Evolutionary conservation across 2,797 vertebrate species (phyloP).

Genomic region (Sandelia bainsii): DNA sequence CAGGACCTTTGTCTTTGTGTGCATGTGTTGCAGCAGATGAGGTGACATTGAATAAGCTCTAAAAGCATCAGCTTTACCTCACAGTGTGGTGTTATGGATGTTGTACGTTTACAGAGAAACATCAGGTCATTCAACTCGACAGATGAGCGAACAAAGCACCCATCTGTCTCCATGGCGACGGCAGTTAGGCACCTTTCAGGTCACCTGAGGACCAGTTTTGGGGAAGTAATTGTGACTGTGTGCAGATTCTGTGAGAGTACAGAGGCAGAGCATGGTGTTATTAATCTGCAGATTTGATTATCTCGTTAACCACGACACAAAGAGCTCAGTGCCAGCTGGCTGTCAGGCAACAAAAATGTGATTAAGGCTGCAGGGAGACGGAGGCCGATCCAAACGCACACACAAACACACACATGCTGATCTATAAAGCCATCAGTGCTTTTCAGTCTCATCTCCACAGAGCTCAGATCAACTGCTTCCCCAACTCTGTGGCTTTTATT

Average conservation of each 20-base stretch:
- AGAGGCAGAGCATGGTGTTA: slow-evolving; percentile 22
- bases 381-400: slow-evolving; percentile 11
- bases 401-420: slow-evolving; percentile 3
- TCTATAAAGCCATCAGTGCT: slow-evolving; percentile 5
- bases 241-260: slow-evolving; percentile 23
- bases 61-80: no score
- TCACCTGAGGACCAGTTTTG: slow-evolving; percentile 6
- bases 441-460: slow-evolving; percentile 2
- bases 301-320: slow-evolving; percentile 51
- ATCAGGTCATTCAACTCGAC: background rate
- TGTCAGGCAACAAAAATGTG: slow-evolving; percentile 7
- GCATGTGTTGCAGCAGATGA: no score
- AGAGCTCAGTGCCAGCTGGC: slow-evolving; percentile 32
- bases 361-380: slow-evolving; percentile 28
- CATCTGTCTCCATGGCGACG: slow-evolving; percentile 6
- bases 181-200: background rate
- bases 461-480: slow-evolving; percentile 13
- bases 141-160: background rate
- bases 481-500: slow-evolving; percentile 17
- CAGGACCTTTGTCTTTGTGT: no score
- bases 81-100: no score
- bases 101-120: background rate
- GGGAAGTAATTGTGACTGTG: background rate
- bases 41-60: no score
- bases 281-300: slow-evolving; percentile 66